These are phyloP conservation scores for Physella acuta DNA, from an alignment of 1,140 invertebrate genomes.

Conservation along the genomic window DNA sequence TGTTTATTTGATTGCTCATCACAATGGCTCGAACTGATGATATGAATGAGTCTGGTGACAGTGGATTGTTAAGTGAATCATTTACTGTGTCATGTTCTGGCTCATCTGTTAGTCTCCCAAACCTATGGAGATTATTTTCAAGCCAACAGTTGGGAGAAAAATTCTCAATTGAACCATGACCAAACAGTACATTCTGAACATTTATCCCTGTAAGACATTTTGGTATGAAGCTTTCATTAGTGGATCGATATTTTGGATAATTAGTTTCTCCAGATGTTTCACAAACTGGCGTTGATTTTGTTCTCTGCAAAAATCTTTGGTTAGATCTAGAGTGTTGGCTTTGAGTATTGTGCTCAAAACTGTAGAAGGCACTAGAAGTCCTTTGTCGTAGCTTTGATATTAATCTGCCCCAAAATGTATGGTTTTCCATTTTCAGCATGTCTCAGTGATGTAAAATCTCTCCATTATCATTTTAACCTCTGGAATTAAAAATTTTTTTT, in stretches of 20 bases:
- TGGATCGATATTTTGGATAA: background rate
- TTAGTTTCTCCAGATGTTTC: background rate
- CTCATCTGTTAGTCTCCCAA: too few relatives aligned
- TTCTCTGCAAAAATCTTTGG: background rate
- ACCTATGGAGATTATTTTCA: constrained; percentile 11
- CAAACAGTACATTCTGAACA: background rate
- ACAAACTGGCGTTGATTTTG: too few relatives aligned
- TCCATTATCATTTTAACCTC: too few relatives aligned
- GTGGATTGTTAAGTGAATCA: background rate
- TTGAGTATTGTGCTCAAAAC: too few relatives aligned
- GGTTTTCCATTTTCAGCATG: too few relatives aligned
- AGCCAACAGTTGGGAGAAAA: constrained; percentile 18
- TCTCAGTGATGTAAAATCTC: too few relatives aligned
- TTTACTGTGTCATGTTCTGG: background rate
- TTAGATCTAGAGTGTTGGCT: background rate
- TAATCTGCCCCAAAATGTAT: background rate
- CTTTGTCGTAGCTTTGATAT: background rate
- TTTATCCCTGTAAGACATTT: constrained; percentile 13
- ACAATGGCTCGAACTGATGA: background rate
- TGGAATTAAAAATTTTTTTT: too few relatives aligned
- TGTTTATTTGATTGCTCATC: background rate
- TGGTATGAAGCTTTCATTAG: background rate
- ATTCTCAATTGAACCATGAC: constrained; percentile 1
- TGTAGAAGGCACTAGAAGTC: background rate
- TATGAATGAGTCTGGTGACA: background rate